phyloP scores from a whole-genome alignment of 2,797 vertebrate genomes.

The Phalloptychus januarius region DNA sequence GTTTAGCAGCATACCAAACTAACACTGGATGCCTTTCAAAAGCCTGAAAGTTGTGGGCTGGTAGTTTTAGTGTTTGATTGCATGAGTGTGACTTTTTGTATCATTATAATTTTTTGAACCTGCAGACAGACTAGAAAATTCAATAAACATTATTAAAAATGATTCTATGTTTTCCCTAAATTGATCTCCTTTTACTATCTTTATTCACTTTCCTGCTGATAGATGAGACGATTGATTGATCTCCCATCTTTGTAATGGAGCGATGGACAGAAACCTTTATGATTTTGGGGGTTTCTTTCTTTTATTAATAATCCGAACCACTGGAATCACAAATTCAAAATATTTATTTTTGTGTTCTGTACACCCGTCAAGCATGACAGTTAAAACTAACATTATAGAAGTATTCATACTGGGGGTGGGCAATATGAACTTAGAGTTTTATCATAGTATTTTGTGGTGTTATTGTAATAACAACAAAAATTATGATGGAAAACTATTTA shows the following conservation, averaged over 20 bases:
- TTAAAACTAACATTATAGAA: not conserved
- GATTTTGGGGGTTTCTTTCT: not conserved
- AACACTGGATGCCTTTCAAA: slow-evolving; percentile 26
- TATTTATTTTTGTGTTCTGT: not conserved
- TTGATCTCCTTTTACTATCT: not conserved
- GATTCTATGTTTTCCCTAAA: not conserved
- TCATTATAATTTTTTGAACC: not conserved
- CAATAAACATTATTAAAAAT: not conserved
- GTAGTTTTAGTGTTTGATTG: not conserved
- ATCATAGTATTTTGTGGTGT: too few species aligned
- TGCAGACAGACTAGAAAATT: not conserved
- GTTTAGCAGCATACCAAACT: slow-evolving; percentile 33
- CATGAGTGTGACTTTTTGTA: not conserved
- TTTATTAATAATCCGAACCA: not conserved
- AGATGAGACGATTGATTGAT: not conserved
- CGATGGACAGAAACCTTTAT: not conserved
- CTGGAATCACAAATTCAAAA: not conserved
- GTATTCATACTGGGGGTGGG: not conserved
- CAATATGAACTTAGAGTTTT: too few species aligned
- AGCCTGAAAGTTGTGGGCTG: not conserved
- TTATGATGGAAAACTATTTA: too few species aligned
- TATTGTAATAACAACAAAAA: too few species aligned
- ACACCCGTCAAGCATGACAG: not conserved
- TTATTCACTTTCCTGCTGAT: not conserved
- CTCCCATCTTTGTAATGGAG: not conserved